Base-by-base conservation (phyloP, 2,888 invertebrate genomes). In the Drosophila nr. medialis region DNA sequence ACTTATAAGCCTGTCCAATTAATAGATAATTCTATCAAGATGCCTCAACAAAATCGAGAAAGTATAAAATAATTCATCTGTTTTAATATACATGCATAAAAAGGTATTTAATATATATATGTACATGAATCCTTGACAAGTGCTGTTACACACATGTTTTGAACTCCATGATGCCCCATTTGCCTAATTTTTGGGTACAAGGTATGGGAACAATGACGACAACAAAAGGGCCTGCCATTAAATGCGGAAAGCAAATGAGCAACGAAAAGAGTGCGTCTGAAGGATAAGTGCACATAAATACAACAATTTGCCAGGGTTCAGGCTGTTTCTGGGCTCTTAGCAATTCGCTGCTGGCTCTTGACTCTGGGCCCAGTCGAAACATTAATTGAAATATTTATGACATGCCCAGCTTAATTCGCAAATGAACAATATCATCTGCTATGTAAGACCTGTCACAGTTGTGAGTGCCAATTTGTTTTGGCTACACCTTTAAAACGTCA, bases 341-440 rank as follows among this genome's bases (percentile, higher is more conserved):
- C 24, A 32, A 6, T 34, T 18, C 30, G 15, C 24, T 48, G 0
- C 29, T 18, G 34, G 8, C 56, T 21, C 10, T 30, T 21, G 56
- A 30, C 56, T 56, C 56, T 30, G 36, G 59, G 45, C 71, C 42
- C 61, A 55, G 69, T 60, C 61, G 32, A 67, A 64, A 79, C 80
- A 81, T 85, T 79, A 85, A 85, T 89, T 89, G 79, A 83, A 86
- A 85, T 86, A 89, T 86, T 86, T 75, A 86, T 89, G 79, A 70
- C 78, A 48, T 49, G 51, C 61, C 18, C 65, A 64, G 55, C 49
- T 58, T 45, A 61, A 66, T 49, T 32, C 50, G 55, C 67, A 64
- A 32, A 49, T 55, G 34, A 64, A 49, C 65, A 62, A 59, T 54
- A 66, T 72, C 72, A 59, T 59, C 66, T 30, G 66, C 55, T 15